A percentile compares a stretch with the other conserved stretches of the same genome.
phyloP scores from a whole-genome alignment of 2,888 invertebrate genomes.

The Patella ulyssiponensis region DNA sequence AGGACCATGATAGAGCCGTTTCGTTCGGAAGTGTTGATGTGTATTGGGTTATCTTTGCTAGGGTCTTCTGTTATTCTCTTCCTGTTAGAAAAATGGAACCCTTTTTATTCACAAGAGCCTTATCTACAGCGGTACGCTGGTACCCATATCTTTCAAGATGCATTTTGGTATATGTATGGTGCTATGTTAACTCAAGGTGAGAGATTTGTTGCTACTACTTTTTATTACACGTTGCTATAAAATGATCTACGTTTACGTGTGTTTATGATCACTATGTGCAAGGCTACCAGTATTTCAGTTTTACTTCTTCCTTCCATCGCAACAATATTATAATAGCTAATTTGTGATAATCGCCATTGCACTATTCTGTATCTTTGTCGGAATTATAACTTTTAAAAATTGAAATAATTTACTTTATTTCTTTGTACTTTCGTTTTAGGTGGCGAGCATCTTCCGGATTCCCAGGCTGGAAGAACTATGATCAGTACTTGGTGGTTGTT shows the following conservation, averaged over 20 bases:
- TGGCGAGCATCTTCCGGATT: slow-evolving; percentile 51
- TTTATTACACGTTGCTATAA: no score
- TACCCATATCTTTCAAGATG: slow-evolving; percentile 32
- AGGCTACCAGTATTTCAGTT: no score
- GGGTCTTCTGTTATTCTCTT: slow-evolving; percentile 45
- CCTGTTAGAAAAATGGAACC: slow-evolving; percentile 49
- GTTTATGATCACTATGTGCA: no score
- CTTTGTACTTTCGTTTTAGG: slow-evolving; percentile 35
- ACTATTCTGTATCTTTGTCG: no score
- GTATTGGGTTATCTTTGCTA: slow-evolving; percentile 44
- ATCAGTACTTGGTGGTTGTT: slow-evolving; percentile 59
- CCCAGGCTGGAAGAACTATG: slow-evolving; percentile 54
- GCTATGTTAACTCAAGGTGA: slow-evolving; percentile 91
- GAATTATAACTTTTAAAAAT: no score
- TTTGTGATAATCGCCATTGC: no score
- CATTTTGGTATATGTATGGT: slow-evolving; percentile 89
- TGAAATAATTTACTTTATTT: not conserved
- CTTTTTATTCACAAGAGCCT: slow-evolving; percentile 37
- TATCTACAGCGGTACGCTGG: not conserved
- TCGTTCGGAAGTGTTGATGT: slow-evolving; percentile 46
- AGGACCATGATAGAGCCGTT: slow-evolving; percentile 52
- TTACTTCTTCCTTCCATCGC: no score
- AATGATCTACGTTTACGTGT: no score
- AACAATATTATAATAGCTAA: no score
- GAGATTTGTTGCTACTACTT: not conserved